Base-by-base conservation (phyloP, 2,888 invertebrate species). In the Neoascia interrupta region DNA sequence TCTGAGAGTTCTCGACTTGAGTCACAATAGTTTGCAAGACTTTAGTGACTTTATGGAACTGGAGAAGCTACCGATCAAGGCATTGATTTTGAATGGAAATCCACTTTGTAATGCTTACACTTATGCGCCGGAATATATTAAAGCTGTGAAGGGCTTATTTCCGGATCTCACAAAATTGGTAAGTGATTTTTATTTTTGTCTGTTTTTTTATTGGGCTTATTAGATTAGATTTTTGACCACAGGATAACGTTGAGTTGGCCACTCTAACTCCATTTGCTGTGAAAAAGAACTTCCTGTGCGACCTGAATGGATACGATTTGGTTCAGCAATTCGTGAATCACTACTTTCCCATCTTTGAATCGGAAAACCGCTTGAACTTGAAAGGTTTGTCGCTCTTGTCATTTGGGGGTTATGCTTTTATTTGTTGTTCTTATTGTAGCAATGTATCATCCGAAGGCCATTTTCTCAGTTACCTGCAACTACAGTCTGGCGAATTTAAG, bases 71-170 rank as follows among this genome's bases (percentile, higher is more conserved):
- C 84, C 83, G 0, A 63, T 87, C 2, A 87, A 84, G 54, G 84
- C 86, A 0, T 64, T 87, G 51, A 76, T 82, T 0, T 69, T 87
- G 4, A 84, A 86, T 61, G 87, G 87, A 0, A 87, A 87, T 84
- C 87, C 86, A 0, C 18, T 87, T 4, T 87, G 87, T 36, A 64
- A 80, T 1, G 83, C 84, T 23, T 87, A 85, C 47, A 73, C 81
- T 4, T 82, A 85, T 70, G 83, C 87, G 8, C 83, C 83, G 11
- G 86, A 86, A 56, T 87, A 87, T 58, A 82, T 87, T 0, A 81
- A 81, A 34, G 83, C 83, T 0, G 85, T 86, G 0, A 83, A 73
- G 31, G 51, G 81, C 5, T 63, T 85, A 47, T 87, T 87, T 68
- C 84, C 87, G 0, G 82, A 84, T 1, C 37, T 87, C 0, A 81